Conservation (phyloP, 2,888 invertebrate species). For the Cerceris ruficornis region DNA sequence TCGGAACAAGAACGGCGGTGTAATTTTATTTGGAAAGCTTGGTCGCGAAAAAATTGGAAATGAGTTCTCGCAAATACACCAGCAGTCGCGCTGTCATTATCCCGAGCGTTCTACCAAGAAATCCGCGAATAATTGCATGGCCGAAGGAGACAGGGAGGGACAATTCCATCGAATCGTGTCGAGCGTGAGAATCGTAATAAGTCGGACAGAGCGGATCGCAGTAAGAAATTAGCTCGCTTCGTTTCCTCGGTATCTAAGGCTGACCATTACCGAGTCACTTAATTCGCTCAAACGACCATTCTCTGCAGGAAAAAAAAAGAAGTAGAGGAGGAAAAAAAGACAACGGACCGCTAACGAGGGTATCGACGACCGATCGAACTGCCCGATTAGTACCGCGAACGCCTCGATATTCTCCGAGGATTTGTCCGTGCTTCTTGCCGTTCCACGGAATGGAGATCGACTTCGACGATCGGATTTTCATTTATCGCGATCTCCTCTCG, state of each 20-base stretch:
- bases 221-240: slow-evolving; percentile 61
- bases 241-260: slow-evolving; percentile 47
- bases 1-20: background rate
- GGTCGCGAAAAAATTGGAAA: background rate
- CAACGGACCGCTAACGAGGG: slow-evolving; percentile 51
- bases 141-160: background rate
- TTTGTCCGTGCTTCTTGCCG: slow-evolving; percentile 39
- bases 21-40: background rate
- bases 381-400: slow-evolving; percentile 48
- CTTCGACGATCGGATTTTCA: background rate
- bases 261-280: slow-evolving; percentile 51
- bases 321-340: background rate
- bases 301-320: slow-evolving; percentile 27
- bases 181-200: slow-evolving; percentile 53
- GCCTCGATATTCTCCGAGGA: slow-evolving; percentile 27
- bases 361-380: slow-evolving; percentile 55
- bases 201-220: slow-evolving; percentile 13
- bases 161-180: slow-evolving; percentile 19
- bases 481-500: background rate
- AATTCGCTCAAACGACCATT: slow-evolving; percentile 49
- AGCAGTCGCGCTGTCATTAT: background rate
- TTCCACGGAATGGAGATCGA: slow-evolving; percentile 27
- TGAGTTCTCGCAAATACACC: background rate
- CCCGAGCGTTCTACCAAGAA: slow-evolving; percentile 20
- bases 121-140: slow-evolving; percentile 36